phyloP scores from a whole-genome alignment of 2,888 invertebrate species.

The Rosalia funebris region DNA sequence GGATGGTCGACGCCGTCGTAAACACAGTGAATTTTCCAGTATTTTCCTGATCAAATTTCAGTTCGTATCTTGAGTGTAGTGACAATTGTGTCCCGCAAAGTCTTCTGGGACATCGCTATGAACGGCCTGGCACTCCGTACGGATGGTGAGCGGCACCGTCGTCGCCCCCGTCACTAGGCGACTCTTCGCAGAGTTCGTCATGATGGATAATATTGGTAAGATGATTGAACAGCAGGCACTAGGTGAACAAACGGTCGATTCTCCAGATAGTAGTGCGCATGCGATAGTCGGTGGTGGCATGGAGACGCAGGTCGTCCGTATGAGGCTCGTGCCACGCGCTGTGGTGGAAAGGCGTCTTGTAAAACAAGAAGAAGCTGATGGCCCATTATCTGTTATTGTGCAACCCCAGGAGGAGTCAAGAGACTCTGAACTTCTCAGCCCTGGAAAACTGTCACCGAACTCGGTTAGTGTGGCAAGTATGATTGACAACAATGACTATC shows the following conservation, averaged over 20 bases:
- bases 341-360: conserved; percentile 63
- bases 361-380: conserved; percentile 64
- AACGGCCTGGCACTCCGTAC: conserved; percentile 34
- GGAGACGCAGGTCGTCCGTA: conserved; percentile 63
- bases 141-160: conserved; percentile 41
- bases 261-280: conserved; percentile 62
- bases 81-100: conserved; percentile 17
- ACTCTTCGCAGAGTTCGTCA: conserved; percentile 51
- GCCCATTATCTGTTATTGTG: conserved; percentile 68
- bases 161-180: conserved; percentile 34
- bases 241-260: conserved; percentile 67
- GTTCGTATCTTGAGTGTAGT: conserved; percentile 25
- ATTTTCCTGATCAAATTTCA: conserved; percentile 40
- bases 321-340: conserved; percentile 64
- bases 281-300: conserved; percentile 59
- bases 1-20: conserved; percentile 55
- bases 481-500: conserved; percentile 80
- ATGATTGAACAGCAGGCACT: conserved; percentile 70
- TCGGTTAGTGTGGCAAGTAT: conserved; percentile 76
- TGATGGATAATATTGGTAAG: conserved; percentile 71
- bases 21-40: conserved; percentile 51
- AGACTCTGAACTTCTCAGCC: conserved; percentile 70
- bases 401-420: conserved; percentile 70
- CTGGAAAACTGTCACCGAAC: conserved; percentile 68
- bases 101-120: conserved; percentile 38